These are phyloP conservation scores for Dryoscopus gambensis DNA, from an alignment of 2,113 vertebrate genomes.

Conservation along the genomic window DNA sequence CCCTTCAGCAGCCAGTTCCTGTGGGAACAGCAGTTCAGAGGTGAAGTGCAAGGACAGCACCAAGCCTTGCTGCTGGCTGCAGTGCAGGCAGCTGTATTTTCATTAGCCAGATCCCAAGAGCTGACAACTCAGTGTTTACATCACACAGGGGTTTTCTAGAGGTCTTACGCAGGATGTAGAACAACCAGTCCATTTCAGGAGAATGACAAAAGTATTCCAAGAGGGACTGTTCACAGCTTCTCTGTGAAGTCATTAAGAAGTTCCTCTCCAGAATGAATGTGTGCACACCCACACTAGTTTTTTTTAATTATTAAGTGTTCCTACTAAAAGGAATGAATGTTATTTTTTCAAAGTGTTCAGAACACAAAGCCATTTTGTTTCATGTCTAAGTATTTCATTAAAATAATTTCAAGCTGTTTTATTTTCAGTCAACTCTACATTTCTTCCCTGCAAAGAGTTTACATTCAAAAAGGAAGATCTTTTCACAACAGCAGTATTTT, in stretches of 20 bases:
- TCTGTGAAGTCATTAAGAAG: background rate
- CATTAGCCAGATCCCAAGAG: background rate
- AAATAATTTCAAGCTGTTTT: background rate
- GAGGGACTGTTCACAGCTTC: background rate
- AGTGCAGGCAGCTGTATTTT: background rate
- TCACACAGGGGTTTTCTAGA: background rate
- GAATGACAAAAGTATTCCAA: background rate
- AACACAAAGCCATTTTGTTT: background rate
- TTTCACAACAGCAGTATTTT: background rate
- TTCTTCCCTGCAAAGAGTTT: background rate
- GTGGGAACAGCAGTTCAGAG: background rate
- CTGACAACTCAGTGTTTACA: background rate
- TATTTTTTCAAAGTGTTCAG: background rate
- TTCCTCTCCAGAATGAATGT: background rate
- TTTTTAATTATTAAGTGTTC: background rate
- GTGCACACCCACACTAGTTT: background rate
- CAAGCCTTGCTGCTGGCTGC: background rate
- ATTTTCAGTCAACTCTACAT: background rate
- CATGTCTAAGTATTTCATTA: background rate
- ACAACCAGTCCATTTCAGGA: background rate
- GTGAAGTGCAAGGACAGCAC: background rate
- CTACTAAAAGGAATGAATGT: background rate
- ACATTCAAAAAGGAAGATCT: background rate
- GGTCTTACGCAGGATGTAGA: background rate
- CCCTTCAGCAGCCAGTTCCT: slow-evolving; percentile 69